Evolutionary conservation across 1,140 invertebrate species (phyloP).

Genomic region (Pseudomyrmex dendroicus): DNA sequence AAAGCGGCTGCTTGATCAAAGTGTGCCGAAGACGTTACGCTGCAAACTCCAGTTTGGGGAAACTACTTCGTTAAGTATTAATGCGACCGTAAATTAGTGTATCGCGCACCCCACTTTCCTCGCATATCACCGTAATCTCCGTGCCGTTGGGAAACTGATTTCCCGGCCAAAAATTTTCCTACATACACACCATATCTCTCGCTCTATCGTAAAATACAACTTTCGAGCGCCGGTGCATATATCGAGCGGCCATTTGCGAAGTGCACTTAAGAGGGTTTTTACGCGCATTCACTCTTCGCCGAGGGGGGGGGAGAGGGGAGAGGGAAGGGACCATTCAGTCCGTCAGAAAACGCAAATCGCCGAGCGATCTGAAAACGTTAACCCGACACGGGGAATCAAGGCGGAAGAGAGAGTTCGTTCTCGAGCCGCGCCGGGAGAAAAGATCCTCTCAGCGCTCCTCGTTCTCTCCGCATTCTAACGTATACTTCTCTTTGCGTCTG

Average conservation of each 20-base stretch:
- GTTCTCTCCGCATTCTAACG: conserved; percentile 53
- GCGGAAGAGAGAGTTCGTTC: conserved; percentile 36
- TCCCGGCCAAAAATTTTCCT: background rate
- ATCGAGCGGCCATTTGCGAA: conserved; percentile 34
- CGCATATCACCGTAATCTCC: conserved; percentile 40
- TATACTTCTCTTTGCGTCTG: conserved; percentile 68
- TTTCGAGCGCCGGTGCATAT: conserved; percentile 17
- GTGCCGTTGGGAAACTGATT: conserved; percentile 47
- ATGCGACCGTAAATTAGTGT: conserved; percentile 48
- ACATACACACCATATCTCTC: background rate
- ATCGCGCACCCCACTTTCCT: conserved; percentile 1
- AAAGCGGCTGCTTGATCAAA: conserved; percentile 41
- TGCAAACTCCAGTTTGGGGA: conserved; percentile 35
- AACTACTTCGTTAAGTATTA: conserved; percentile 57
- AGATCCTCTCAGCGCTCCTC: conserved; percentile 14
- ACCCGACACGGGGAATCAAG: conserved; percentile 36
- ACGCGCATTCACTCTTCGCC: background rate
- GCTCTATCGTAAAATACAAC: background rate
- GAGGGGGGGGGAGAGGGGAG: rapidly evolving
- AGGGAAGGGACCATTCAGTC: background rate
- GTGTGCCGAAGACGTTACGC: conserved; percentile 37
- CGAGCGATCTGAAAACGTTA: conserved; percentile 26
- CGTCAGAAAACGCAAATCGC: conserved; percentile 49
- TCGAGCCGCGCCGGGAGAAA: conserved; percentile 19
- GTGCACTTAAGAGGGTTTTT: conserved; percentile 53